Base-by-base conservation (phyloP, 1,140 invertebrate species). In the Mesaphorura yosii region DNA sequence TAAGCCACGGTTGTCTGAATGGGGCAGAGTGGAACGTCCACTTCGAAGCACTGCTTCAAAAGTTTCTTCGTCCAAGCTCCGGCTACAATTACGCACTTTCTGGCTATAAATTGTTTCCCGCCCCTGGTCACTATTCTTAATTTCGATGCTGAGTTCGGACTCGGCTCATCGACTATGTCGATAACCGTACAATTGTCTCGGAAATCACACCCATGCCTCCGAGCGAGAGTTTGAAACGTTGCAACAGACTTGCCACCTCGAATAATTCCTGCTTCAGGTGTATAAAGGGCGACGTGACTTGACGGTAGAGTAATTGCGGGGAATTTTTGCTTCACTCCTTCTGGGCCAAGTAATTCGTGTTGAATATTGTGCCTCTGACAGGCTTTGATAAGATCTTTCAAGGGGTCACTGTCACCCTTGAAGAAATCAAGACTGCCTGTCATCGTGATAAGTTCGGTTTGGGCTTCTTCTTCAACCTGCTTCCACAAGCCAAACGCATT, bases 381-480 rank as follows among this genome's bases (percentile, higher is more conserved):
- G n/a, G 7, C 17, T n/a, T 6, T 31, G 17, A 54, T 34, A 25
- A 54, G 10, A 3, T 12, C 4, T 28, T 26, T 15, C 2, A 54
- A 4, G 6, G 20, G 2, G 4, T 6, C 5, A 39, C 48, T 54
- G 17, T 54, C 37, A 20, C 39, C 29, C 2, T 41, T 3, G 1
- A 31, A 26, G 41, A 54, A 38, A 23, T 54, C 44, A 6, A 54
- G 25, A 10, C 52, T 46, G 15, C 52, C 47, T 12, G 31, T 48
- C 37, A 6, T 48, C 1, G 28, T 47, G 15, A 51, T 55, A 37
- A 61, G 50, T 45, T 34, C 53, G 0, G 29, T 44, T 12, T 23
- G 20, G 14, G 48, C 15, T 53, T 58, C 53, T n/a, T 44, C 50
- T 48, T 61, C 59, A 3, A 51, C 59, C 23, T 50, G 23, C 2